Conservation (phyloP, 2,888 invertebrate genomes). For the Rotaria macrura region DNA sequence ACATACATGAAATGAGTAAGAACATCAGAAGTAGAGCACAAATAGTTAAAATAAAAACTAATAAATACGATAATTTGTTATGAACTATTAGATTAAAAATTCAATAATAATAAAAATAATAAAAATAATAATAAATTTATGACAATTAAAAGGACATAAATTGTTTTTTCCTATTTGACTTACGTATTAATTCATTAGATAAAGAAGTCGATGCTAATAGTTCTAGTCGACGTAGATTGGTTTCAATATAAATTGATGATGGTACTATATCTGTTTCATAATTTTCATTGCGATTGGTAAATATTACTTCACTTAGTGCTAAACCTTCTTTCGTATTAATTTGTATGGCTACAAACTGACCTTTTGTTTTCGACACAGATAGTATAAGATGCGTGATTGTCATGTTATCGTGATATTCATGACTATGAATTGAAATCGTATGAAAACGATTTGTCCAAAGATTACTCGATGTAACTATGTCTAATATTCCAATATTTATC, state of each 20-base stretch:
- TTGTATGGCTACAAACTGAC: not conserved
- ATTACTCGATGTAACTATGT: not conserved
- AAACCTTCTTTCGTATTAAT: not conserved
- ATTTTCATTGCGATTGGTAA: not conserved
- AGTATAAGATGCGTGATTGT: not conserved
- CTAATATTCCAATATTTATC: not conserved
- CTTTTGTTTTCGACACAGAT: not conserved
- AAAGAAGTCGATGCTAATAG: not conserved
- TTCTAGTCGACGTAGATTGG: not conserved
- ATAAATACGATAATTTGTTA: not conserved
- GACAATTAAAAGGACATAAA: too few relatives aligned
- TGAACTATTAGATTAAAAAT: not conserved
- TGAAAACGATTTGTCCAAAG: not conserved
- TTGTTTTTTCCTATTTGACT: not conserved
- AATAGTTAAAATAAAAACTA: not conserved
- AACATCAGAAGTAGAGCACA: not conserved
- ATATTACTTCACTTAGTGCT: not conserved
- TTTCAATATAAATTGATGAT: not conserved
- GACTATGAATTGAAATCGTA: not conserved
- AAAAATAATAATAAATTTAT: too few relatives aligned
- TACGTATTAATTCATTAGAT: not conserved
- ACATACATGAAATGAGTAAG: not conserved
- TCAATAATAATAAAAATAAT: too few relatives aligned
- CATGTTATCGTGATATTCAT: not conserved
- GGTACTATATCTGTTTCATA: not conserved